These are phyloP conservation scores for Sminthurides bifidus DNA, from an alignment of 1,140 invertebrate species.

Conservation along the genomic window DNA sequence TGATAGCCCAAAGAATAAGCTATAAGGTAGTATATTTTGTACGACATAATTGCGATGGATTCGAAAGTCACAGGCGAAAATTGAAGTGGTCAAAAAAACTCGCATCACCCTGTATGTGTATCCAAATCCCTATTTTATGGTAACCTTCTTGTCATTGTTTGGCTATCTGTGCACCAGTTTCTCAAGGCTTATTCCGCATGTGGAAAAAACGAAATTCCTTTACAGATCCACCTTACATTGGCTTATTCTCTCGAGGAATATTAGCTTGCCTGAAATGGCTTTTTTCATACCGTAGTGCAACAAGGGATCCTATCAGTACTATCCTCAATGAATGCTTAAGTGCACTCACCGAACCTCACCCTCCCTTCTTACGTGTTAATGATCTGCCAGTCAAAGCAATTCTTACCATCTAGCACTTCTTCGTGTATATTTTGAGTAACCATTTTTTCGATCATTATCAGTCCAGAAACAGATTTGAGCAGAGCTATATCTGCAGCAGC, in stretches of 20 bases:
- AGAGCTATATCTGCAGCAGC: constrained; percentile 34
- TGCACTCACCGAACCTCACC: neutral
- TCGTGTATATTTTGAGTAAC: constrained; percentile 88
- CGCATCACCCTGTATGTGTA: no score
- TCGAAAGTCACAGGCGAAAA: no score
- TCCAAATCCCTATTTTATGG: neutral
- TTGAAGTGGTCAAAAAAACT: no score
- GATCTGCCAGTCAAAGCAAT: neutral
- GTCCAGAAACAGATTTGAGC: constrained; percentile 38
- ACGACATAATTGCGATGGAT: no score
- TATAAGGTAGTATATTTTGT: no score
- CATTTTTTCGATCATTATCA: constrained; percentile 77
- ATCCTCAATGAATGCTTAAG: no score
- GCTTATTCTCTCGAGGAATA: neutral
- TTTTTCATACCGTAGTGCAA: neutral
- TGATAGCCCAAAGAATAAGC: no score
- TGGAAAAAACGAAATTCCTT: no score
- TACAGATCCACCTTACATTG: neutral
- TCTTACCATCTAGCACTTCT: constrained; percentile 69
- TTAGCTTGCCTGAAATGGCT: neutral
- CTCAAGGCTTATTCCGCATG: neutral
- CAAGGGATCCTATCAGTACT: no score
- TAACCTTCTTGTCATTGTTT: neutral
- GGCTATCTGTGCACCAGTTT: neutral
- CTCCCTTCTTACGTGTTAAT: neutral